Evolutionary conservation across 2,113 vertebrate genomes (phyloP).

Genomic region (Pangasianodon gigas): DNA sequence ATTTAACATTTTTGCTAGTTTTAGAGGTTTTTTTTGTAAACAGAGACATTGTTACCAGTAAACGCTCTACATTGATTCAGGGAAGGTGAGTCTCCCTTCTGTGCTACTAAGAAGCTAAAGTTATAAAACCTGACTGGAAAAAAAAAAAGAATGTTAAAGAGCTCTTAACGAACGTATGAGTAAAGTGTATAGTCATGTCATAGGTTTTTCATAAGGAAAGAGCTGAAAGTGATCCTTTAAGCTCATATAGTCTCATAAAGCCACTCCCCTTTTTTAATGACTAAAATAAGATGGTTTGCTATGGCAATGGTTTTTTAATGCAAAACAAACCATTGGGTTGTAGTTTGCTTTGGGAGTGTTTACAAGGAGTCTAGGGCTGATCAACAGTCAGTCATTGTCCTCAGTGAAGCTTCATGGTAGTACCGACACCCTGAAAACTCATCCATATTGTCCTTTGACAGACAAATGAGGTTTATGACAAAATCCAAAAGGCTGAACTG

Average conservation of each 20-base stretch:
- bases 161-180: background rate
- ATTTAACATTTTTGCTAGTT: background rate
- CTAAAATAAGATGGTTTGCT: background rate
- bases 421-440: background rate
- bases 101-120: background rate
- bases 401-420: too few relatives aligned
- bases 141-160: background rate
- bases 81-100: too few relatives aligned
- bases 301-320: background rate
- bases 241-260: background rate
- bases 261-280: background rate
- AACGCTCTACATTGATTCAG: background rate
- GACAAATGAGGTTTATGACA: background rate
- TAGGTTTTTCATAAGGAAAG: background rate
- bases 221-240: background rate
- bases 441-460: background rate
- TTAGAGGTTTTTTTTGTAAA: background rate
- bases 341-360: background rate
- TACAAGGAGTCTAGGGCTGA: background rate
- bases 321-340: background rate
- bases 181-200: background rate
- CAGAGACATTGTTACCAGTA: background rate
- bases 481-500: background rate
- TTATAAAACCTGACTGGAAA: background rate
- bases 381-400: background rate